Evolutionary conservation across 2,888 invertebrate genomes (phyloP).

Genomic region (Phoenoteleia sp.): DNA sequence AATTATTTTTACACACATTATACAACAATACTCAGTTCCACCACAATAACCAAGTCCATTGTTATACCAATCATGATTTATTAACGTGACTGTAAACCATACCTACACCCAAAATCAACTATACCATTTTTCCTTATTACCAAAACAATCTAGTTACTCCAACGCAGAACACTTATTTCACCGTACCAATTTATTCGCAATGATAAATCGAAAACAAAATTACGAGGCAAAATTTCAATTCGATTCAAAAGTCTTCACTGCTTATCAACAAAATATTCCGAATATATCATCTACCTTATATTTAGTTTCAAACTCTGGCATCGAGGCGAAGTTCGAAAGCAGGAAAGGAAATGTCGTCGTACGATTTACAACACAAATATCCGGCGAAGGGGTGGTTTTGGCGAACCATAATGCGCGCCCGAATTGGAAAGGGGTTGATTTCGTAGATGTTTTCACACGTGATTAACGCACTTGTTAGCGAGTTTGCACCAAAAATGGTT

Average conservation of each 20-base stretch:
- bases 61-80: too few relatives aligned
- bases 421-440: conserved; percentile 58
- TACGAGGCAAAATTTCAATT: too few relatives aligned
- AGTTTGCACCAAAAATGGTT: conserved; percentile 67
- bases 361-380: conserved; percentile 60
- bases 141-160: too few relatives aligned
- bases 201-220: conserved; percentile 24
- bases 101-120: too few relatives aligned
- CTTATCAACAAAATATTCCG: conserved; percentile 48
- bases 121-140: too few relatives aligned
- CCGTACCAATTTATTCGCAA: too few relatives aligned
- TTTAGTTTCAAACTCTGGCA: conserved; percentile 56
- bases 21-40: too few relatives aligned
- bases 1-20: too few relatives aligned
- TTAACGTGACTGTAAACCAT: too few relatives aligned
- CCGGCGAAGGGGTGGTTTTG: conserved; percentile 56
- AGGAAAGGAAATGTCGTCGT: conserved; percentile 53
- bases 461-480: conserved; percentile 80
- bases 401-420: conserved; percentile 53
- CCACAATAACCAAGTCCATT: too few relatives aligned
- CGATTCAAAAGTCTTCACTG: conserved; percentile 28
- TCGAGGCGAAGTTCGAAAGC: conserved; percentile 54
- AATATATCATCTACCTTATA: conserved; percentile 53
- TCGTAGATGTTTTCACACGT: conserved; percentile 74
- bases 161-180: too few relatives aligned